Evolutionary conservation across 2,797 vertebrate genomes (phyloP).

Genomic region (Astyanax mexicanus): DNA sequence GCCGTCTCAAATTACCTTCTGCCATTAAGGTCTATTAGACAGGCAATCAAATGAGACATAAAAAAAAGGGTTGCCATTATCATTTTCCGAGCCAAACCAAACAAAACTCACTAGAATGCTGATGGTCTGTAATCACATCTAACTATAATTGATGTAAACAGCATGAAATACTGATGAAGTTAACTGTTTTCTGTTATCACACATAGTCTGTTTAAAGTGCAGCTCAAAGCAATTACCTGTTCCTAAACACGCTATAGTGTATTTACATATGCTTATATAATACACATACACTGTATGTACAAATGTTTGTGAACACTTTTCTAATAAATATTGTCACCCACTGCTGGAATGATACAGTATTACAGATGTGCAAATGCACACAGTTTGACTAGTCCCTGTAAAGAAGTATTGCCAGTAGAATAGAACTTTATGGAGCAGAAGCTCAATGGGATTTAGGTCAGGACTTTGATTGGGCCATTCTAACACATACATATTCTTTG

Average conservation of each 20-base stretch:
- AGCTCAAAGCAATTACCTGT: not conserved
- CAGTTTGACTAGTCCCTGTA: too few species aligned
- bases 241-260: not conserved
- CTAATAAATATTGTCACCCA: too few species aligned
- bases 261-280: not conserved
- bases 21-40: slow-evolving; percentile 68
- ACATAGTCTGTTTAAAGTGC: not conserved
- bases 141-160: slow-evolving; percentile 70
- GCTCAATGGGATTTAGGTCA: too few species aligned
- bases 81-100: slow-evolving; percentile 51
- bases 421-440: too few species aligned
- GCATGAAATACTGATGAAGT: slow-evolving; percentile 38
- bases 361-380: too few species aligned
- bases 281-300: too few species aligned
- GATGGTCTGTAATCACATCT: slow-evolving; percentile 36
- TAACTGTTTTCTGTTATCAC: not conserved
- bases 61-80: slow-evolving; percentile 57
- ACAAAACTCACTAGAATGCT: slow-evolving; percentile 12
- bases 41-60: slow-evolving; percentile 64
- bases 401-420: too few species aligned
- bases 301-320: too few species aligned
- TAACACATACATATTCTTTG: too few species aligned
- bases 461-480: too few species aligned
- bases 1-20: slow-evolving; percentile 62
- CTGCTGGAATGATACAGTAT: too few species aligned